These are phyloP conservation scores for Polyploca ridens DNA, from an alignment of 2,888 invertebrate species.

Conservation along the genomic window DNA sequence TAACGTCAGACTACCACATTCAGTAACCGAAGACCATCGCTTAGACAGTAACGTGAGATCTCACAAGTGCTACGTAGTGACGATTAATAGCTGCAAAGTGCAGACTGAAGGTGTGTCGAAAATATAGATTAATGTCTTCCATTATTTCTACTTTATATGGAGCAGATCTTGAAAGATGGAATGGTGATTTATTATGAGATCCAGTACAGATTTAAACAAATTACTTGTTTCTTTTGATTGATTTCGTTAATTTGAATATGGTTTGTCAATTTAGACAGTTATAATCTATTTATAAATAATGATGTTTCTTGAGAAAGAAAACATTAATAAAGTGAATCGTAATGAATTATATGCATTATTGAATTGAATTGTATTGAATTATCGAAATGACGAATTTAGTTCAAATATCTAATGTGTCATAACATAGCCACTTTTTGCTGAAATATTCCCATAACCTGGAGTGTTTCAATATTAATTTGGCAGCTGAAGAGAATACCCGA, in stretches of 20 bases:
- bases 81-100: slow-evolving; percentile 21
- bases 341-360: too few species aligned
- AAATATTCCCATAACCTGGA: background rate
- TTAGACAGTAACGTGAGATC: background rate
- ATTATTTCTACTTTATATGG: slow-evolving; percentile 19
- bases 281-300: background rate
- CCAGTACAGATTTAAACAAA: background rate
- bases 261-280: background rate
- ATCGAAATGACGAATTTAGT: background rate
- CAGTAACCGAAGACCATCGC: background rate
- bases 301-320: background rate
- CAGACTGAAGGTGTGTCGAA: slow-evolving; percentile 10
- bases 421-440: too few species aligned
- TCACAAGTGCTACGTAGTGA: background rate
- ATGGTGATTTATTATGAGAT: background rate
- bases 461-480: background rate
- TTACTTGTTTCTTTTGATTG: background rate
- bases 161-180: background rate
- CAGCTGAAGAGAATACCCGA: background rate
- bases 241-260: background rate
- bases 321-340: slow-evolving; percentile 12
- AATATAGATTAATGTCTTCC: slow-evolving; percentile 23
- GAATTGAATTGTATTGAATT: too few species aligned
- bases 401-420: background rate
- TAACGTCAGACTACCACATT: background rate